A percentile compares a stretch with the other conserved stretches of the same genome.
These are phyloP conservation scores for Xanthorhoe spadicearia DNA, from an alignment of 2,888 invertebrate species.

Conservation along the genomic window DNA sequence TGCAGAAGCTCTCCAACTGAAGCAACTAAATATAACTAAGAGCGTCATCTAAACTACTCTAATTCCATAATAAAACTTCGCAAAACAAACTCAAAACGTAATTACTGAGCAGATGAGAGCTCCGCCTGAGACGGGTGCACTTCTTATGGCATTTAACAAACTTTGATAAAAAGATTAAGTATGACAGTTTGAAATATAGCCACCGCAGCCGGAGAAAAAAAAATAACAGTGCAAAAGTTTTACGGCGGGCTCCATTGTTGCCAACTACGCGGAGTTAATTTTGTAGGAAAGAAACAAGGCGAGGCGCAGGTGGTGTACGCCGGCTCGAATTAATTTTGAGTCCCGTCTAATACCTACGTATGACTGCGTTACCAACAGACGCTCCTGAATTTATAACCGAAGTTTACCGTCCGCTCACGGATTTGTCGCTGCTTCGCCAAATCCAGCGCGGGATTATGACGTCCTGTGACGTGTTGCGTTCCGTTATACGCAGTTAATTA, in stretches of 20 bases:
- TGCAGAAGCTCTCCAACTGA: slow-evolving; percentile 13
- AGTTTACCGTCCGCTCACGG: slow-evolving; percentile 66
- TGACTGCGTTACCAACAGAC: slow-evolving; percentile 70
- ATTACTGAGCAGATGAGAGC: slow-evolving; percentile 77
- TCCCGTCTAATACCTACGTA: slow-evolving; percentile 79
- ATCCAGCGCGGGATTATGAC: slow-evolving; percentile 76
- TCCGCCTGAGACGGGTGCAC: slow-evolving; percentile 77
- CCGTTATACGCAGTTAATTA: slow-evolving; percentile 65
- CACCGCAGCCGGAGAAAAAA: slow-evolving; percentile 74
- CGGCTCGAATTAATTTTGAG: slow-evolving; percentile 80
- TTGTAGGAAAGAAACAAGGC: slow-evolving; percentile 79
- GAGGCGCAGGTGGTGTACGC: slow-evolving; percentile 72
- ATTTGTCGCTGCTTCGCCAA: slow-evolving; percentile 61
- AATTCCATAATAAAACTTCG: slow-evolving; percentile 63
- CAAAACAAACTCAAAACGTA: slow-evolving; percentile 67
- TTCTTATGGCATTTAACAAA: slow-evolving; percentile 81
- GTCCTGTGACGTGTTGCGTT: slow-evolving; percentile 53
- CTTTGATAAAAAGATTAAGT: slow-evolving; percentile 85
- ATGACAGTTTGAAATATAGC: slow-evolving; percentile 85
- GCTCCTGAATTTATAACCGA: slow-evolving; percentile 75
- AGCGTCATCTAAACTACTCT: slow-evolving; percentile 60
- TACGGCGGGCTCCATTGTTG: slow-evolving; percentile 75
- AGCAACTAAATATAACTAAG: slow-evolving; percentile 39
- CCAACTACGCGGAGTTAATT: slow-evolving; percentile 77
- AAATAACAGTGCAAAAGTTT: slow-evolving; percentile 80